phyloP scores from a whole-genome alignment of 1,140 invertebrate species.

The Homarus americanus region DNA sequence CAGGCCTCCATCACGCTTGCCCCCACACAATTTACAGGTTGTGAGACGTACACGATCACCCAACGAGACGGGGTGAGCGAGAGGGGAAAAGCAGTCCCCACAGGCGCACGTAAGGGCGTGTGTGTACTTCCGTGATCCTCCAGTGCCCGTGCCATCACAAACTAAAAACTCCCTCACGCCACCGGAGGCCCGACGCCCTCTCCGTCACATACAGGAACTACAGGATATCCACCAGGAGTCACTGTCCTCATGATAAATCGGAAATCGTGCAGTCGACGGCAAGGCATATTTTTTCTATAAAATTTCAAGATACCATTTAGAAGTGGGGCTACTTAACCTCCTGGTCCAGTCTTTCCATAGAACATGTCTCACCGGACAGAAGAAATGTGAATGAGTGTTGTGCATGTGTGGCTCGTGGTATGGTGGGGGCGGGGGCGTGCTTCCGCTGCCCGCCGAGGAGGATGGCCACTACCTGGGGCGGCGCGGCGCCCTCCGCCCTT shows the following conservation, averaged over 20 bases:
- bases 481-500: slow-evolving; percentile 35
- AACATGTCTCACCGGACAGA: slow-evolving; percentile 58
- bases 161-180: too few species aligned
- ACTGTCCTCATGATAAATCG: not conserved
- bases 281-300: slow-evolving; percentile 4
- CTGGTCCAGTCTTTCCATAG: slow-evolving; percentile 24
- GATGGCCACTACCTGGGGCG: slow-evolving; percentile 55
- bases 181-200: too few species aligned
- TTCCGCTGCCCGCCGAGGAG: slow-evolving; percentile 55
- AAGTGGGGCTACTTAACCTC: slow-evolving; percentile 36
- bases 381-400: slow-evolving; percentile 60
- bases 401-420: slow-evolving; percentile 37
- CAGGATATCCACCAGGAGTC: not conserved
- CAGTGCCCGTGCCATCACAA: too few species aligned
- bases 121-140: not conserved
- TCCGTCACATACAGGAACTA: not conserved
- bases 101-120: too few species aligned
- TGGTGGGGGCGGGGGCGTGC: slow-evolving; percentile 38
- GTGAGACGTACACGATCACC: too few species aligned
- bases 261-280: not conserved
- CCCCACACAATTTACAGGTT: too few species aligned
- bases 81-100: too few species aligned
- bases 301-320: not conserved
- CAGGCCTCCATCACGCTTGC: not conserved
- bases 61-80: too few species aligned